These are phyloP conservation scores for Sturnira hondurensis DNA, from an alignment of 2,113 vertebrate species.

Conservation along the genomic window DNA sequence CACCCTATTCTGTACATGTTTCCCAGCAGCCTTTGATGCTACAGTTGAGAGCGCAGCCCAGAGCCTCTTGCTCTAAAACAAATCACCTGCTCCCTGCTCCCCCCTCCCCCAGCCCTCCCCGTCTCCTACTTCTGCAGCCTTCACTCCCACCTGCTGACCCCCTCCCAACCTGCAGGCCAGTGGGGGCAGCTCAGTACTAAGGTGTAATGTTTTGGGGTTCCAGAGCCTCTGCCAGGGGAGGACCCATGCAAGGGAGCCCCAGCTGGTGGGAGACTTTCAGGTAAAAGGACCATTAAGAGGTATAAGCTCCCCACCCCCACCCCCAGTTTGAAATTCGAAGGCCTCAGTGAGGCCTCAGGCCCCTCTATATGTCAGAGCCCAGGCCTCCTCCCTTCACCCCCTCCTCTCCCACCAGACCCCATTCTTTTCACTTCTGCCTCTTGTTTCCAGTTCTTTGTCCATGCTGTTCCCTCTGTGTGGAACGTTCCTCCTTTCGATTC, in stretches of 20 bases:
- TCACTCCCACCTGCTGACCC: not conserved
- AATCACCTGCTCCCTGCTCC: not conserved
- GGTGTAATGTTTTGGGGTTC: not conserved
- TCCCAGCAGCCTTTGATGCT: conserved; percentile 45
- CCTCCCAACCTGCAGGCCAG: not conserved
- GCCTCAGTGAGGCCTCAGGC: not conserved
- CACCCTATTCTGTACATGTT: not conserved
- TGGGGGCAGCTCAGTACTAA: not conserved
- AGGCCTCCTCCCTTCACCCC: not conserved
- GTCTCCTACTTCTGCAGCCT: not conserved
- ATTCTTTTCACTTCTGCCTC: not conserved
- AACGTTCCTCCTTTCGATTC: not conserved
- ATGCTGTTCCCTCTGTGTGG: not conserved
- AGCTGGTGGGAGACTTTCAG: not conserved
- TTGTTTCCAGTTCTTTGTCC: not conserved
- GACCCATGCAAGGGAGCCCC: not conserved
- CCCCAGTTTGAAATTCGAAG: not conserved
- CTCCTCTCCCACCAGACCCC: not conserved
- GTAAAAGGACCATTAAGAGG: not conserved
- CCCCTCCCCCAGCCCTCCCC: not conserved
- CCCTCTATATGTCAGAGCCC: not conserved
- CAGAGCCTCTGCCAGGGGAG: not conserved
- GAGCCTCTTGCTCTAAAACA: not conserved
- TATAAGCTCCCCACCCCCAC: not conserved
- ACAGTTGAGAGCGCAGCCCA: not conserved